Conservation (phyloP, 2,888 invertebrate genomes). For the Patella caerulea region DNA sequence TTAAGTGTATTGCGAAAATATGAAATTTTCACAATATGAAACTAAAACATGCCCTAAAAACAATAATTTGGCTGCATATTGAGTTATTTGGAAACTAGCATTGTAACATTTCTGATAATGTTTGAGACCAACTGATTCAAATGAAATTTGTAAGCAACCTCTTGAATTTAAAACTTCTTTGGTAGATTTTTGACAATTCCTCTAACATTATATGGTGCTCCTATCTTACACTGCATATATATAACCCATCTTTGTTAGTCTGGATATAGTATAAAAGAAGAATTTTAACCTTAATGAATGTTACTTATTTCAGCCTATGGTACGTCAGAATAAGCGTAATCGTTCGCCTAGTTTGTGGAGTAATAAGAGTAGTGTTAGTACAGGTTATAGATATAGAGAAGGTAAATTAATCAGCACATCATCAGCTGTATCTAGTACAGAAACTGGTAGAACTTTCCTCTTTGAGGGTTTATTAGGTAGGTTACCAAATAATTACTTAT, state of each 20-base stretch:
- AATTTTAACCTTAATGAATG: neutral
- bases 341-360: conserved; percentile 93
- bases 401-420: conserved; percentile 83
- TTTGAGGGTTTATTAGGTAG: conserved; percentile 83
- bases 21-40: no score
- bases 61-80: no score
- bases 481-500: neutral
- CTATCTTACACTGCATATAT: no score
- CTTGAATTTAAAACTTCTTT: no score
- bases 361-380: conserved; percentile 89
- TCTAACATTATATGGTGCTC: no score
- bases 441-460: conserved; percentile 89
- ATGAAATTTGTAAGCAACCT: no score
- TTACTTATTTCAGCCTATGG: conserved; percentile 29
- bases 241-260: neutral
- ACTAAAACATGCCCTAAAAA: no score
- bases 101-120: no score
- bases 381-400: conserved; percentile 88
- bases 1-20: no score
- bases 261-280: neutral
- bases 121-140: no score
- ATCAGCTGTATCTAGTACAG: conserved; percentile 87
- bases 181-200: no score
- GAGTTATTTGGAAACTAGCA: no score
- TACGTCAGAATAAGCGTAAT: conserved; percentile 77